Base-by-base conservation (phyloP, 1,140 invertebrate genomes). In the Drosophila mayri region DNA sequence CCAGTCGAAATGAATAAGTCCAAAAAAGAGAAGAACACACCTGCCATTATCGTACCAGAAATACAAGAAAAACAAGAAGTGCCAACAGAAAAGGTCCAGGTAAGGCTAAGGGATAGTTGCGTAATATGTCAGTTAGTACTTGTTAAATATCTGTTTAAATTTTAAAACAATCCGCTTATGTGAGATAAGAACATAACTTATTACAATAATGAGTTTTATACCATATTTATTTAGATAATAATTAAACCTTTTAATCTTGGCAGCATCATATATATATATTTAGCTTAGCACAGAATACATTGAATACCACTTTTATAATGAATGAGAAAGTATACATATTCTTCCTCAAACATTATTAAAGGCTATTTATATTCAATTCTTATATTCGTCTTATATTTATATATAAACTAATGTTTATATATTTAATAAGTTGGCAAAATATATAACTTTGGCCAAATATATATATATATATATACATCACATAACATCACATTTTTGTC, bases 1-100 rank as follows among this genome's bases (percentile, higher is more conserved):
- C 93, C 92, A 81, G 64, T 55, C 22, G 57, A 86, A 44, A 55
- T 92, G 67, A 76, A 83, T 46, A 91, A 86, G 52, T 10, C 40
- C 1, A 75, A 72, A 62, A 22, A 52, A 22, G 57, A 77, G 11
- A 79, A 71, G 41, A 22, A 47, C 30, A 35, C 66, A 49, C 63
- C 67, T 44, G 47, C 72, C 37, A 77, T 78, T 57, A 75, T 75
- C 4, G 41, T 73, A 35, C 78, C 86, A 50, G 76, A 76, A 32
- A 70, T 57, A 59, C n/a, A n/a, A n/a, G 73, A 73, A 14, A 11
- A 62, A 68, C 65, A 78, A 7, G 61, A 70, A 60, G 14, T 78
- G 44, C 44, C 67, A 52, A n/a, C 52, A 44, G 68, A 82, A 52
- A 18, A 57, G 10, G 5, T 25, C 28, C 79, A 91, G 90, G 82